These are phyloP conservation scores for Pristis pectinata DNA, from an alignment of 2,797 vertebrate species.

Conservation along the genomic window DNA sequence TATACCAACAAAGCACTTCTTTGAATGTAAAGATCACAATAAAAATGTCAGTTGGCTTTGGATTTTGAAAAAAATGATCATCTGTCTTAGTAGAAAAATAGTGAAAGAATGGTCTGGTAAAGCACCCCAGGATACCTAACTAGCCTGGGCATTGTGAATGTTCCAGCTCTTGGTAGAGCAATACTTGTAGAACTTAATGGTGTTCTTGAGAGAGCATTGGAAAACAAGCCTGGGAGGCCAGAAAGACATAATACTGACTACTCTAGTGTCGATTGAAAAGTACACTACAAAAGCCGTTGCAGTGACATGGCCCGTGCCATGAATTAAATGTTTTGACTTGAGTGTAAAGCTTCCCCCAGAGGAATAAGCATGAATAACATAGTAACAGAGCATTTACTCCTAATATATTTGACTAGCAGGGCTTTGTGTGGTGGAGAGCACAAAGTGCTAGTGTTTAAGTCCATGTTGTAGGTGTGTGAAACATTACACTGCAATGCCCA, in stretches of 20 bases:
- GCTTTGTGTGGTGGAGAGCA: background rate
- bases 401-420: background rate
- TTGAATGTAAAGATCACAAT: too few species aligned
- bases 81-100: background rate
- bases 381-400: background rate
- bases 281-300: background rate
- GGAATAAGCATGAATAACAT: background rate
- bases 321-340: constrained; percentile 30
- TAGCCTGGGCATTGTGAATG: too few species aligned
- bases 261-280: background rate
- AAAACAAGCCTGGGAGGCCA: background rate
- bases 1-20: too few species aligned
- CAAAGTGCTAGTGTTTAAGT: constrained; percentile 8
- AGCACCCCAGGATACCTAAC: background rate
- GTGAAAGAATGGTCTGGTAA: background rate
- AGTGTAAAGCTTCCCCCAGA: background rate
- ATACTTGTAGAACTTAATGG: background rate
- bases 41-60: background rate
- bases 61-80: background rate
- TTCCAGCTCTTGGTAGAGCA: too few species aligned
- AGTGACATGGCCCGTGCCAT: background rate
- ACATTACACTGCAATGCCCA: background rate
- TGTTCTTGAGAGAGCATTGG: background rate
- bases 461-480: constrained; percentile 17
- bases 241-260: constrained; percentile 20